Base-by-base conservation (phyloP, 2,888 invertebrate species). In the Leptopterna dolabrata region DNA sequence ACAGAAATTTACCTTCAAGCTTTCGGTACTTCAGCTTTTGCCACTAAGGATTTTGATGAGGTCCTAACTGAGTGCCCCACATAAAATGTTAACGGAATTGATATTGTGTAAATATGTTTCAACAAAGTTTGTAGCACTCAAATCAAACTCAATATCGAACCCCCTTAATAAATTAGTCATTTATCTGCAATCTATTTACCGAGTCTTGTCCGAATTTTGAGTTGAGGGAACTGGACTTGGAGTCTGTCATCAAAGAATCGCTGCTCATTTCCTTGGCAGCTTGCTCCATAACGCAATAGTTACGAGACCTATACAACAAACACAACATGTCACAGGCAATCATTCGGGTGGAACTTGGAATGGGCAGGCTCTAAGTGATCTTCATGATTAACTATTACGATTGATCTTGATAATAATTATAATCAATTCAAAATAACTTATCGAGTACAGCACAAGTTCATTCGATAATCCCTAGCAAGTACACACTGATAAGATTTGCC, bases 131-230 rank as follows among this genome's bases (percentile, higher is more conserved):
- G n/a, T n/a, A n/a, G n/a, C n/a, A n/a, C n/a, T n/a, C 36, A 4
- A 36, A 36, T 36, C 36, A 36, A 36, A 36, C 36, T 4, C 7
- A 36, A 4, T 36, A 7, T 7, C 7, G 7, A 36, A 4, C 36
- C 36, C 36, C 7, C 36, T n/a, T n/a, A n/a, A n/a, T n/a, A n/a
- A n/a, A n/a, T n/a, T n/a, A 36, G 4, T 36, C 36, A 36, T 36
- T 7, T 7, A 36, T 36, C 36, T 4, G 2, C 36, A 36, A 13
- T n/a, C 14, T 27, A 43, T 45, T 80, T 41, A 96, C 96, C 92
- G 95, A 95, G 92, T 96, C 96, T 91, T 95, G 95, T 90, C 95
- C 96, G 92, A 95, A 95, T 93, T 96, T 97, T 71, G 96, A 96
- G 92, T 95, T 96, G 91, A 96, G 93, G 90, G 96, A 96, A 92